Evolutionary conservation across 2,113 vertebrate species (phyloP), one percentile per base, ranked within the genome.

Genomic region (Scomber japonicus): DNA sequence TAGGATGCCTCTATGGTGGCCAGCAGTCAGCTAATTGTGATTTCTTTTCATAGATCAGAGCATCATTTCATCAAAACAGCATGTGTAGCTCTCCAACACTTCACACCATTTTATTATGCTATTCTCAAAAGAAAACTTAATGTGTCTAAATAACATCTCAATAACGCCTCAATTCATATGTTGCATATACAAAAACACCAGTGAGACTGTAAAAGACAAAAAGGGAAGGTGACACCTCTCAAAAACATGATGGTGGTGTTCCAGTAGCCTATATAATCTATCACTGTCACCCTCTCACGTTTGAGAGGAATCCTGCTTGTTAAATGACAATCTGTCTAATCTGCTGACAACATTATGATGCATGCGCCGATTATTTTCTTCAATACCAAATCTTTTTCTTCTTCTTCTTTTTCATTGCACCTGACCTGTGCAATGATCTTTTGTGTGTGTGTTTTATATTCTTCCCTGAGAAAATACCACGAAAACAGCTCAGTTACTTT

Each of bases 1-100:
- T 87, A 92, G 76, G 74, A 78, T 72, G 50, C 60, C 80, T 67
- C 78, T 49, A 75, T 56, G 30, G 71, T 62, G 64, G 78, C 78
- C 48, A 30, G 57, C 70, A 67, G 80, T 80, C 81, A 75, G 44
- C 50, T 71, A 63, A 87, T 60, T 61, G 63, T 40, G 64, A 85
- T 62, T 81, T 73, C 21, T 89, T 63, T 80, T 53, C 62, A 50
- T 10, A 77, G 79, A 89, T 89, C 76, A 73, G 65, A 56, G 64
- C 76, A 63, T 56, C 7, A 65, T 67, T 78, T 75, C 21, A 69
- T 83, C 11, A 74, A 78, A 68, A 77, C 5, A 63, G 54, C 54
- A 31, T 61, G 62, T 61, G 60, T 16, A 7, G 27, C 48, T 63
- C 49, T 21, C 1, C 15, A 15, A 54, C 60, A 55, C 31, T 2